Conservation (phyloP, 2,113 vertebrate genomes). For the Dryoscopus gambensis region DNA sequence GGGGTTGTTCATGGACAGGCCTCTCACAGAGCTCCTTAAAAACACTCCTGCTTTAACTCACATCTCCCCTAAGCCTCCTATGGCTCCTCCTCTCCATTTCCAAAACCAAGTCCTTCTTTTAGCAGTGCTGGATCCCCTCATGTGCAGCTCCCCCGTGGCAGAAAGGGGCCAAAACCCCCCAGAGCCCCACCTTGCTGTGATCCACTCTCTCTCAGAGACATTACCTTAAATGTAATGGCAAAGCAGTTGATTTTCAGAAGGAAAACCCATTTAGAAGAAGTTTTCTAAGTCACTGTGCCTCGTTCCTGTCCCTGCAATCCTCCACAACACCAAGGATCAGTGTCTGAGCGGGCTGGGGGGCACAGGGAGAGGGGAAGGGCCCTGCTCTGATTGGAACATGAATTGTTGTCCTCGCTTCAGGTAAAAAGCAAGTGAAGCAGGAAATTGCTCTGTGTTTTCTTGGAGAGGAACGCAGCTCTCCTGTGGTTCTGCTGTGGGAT, state of each 20-base stretch:
- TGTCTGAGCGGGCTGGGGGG: background rate
- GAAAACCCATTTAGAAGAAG: background rate
- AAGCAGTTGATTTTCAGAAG: background rate
- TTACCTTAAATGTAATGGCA: background rate
- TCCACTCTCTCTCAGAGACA: background rate
- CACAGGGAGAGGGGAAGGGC: background rate
- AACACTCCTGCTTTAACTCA: background rate
- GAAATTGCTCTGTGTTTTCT: constrained; percentile 56
- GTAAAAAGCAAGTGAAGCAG: constrained; percentile 44
- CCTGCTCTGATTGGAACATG: constrained; percentile 3
- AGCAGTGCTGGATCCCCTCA: background rate
- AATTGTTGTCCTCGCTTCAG: constrained; percentile 34
- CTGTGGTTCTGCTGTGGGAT: background rate
- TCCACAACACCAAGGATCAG: background rate
- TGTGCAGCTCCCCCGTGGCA: background rate
- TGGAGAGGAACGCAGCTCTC: constrained; percentile 21
- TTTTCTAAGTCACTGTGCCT: background rate
- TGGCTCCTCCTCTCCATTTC: background rate
- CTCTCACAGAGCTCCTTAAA: background rate
- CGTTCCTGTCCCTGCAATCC: background rate
- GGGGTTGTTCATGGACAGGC: background rate
- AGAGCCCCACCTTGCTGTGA: background rate
- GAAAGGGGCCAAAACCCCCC: background rate
- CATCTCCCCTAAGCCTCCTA: background rate
- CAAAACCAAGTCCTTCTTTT: background rate